Evolutionary conservation across 2,797 vertebrate species (phyloP), one percentile per base, ranked within the genome.

Genomic region (Salmo trutta): DNA sequence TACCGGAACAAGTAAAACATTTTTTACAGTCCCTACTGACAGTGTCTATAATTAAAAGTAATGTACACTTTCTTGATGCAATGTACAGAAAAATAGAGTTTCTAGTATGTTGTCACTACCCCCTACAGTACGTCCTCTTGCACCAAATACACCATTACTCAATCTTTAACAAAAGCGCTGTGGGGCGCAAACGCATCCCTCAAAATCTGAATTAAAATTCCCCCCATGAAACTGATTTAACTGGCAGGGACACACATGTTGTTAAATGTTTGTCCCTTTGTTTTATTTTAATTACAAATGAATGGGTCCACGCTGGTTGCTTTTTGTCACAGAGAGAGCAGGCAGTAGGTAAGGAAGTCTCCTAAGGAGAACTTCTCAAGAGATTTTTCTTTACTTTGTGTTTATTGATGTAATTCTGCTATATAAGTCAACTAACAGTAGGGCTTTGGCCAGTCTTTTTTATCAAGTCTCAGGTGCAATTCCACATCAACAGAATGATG

Each of bases 231-330:
- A 52, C 70, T 36, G 33, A 81, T 88, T 80, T 87, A 89, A 88
- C 84, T 86, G 87, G 80, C 72, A 81, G 77, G 84, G 84, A 77
- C 72, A 74, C 84, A 85, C 51, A 74, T 78, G 87, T 78, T 87
- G 84, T 86, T 89, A 89, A 90, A 89, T 89, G 89, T 92, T 91
- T 88, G 83, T 86, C 81, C 82, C 68, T 5, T 90, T 89, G 75
- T 82, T 83, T 85, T 27, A 24, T 83, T 88, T 85, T 91, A 91
- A 93, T 92, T 91, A 89, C 87, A 86, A 90, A 84, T 87, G 88
- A 92, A 92, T 91, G 84, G 85, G 81, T 86, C 81, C 79, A 62
- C 74, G 83, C 90, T 85, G 88, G 71, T 86, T 88, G 88, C 76
- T 84, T 91, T 47, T 93, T 91, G 88, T 89, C 79, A 78, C 85